A percentile compares a stretch with the other conserved stretches of the same genome.
These are phyloP conservation scores for Drosophila anceps DNA, from an alignment of 2,888 invertebrate species.

Conservation along the genomic window DNA sequence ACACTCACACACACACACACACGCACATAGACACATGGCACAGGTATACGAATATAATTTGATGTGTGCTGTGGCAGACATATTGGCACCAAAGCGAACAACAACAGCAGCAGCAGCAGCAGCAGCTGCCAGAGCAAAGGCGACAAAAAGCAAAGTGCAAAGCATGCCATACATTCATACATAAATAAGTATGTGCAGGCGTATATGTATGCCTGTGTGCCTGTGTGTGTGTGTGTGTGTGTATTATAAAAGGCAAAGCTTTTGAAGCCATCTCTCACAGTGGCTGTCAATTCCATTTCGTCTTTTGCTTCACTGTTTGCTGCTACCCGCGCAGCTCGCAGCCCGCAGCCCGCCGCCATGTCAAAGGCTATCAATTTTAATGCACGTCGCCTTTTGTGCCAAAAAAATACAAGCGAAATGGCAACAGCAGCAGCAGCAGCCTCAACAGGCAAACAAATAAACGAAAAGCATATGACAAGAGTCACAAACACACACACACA, in stretches of 20 bases:
- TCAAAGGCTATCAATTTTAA: constrained; percentile 60
- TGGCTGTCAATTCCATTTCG: constrained; percentile 57
- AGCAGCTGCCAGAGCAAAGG: constrained; percentile 39
- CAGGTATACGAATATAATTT: constrained; percentile 39
- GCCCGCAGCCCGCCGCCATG: constrained; percentile 13
- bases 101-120: constrained; percentile 33
- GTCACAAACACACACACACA: constrained; percentile 20
- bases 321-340: constrained; percentile 5
- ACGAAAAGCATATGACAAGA: constrained; percentile 56
- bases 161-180: constrained; percentile 19
- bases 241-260: constrained; percentile 41
- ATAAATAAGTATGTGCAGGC: constrained; percentile 5
- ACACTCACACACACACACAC: constrained; percentile 8
- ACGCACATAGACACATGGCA: too few species aligned
- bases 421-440: constrained; percentile 15
- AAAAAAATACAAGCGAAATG: constrained; percentile 38
- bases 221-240: background rate
- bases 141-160: constrained; percentile 54
- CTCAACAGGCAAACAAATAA: constrained; percentile 38
- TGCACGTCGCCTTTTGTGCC: constrained; percentile 61
- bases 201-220: background rate
- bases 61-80: constrained; percentile 57
- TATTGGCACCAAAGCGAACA: constrained; percentile 50
- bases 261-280: constrained; percentile 43
- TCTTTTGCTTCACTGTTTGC: constrained; percentile 25